Conservation (phyloP, 2,888 invertebrate genomes). For the Trachelus stipa region DNA sequence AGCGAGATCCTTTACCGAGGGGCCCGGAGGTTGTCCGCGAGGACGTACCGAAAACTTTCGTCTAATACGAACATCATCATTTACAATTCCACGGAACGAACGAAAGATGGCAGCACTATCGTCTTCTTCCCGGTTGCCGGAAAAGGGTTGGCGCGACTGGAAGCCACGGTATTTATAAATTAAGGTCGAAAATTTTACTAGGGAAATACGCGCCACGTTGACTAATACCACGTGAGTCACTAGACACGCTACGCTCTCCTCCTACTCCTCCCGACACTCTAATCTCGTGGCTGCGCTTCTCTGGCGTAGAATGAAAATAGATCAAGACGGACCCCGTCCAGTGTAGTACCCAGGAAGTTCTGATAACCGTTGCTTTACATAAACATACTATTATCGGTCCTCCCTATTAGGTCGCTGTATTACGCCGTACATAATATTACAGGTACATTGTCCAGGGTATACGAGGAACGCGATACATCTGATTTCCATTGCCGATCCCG, state of each 20-base stretch:
- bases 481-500: not conserved
- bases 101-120: not conserved
- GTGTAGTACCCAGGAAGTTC: not conserved
- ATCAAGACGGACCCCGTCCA: not conserved
- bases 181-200: not conserved
- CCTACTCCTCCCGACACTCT: not conserved
- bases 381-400: not conserved
- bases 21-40: not conserved
- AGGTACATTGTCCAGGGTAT: not conserved
- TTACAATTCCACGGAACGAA: not conserved
- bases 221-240: not conserved
- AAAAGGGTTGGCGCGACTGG: not conserved
- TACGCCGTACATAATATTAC: not conserved
- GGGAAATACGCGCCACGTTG: not conserved
- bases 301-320: not conserved
- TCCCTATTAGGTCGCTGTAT: not conserved
- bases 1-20: no score
- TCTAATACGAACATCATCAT: not conserved
- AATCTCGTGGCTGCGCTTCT: not conserved
- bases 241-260: not conserved
- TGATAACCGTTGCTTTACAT: not conserved
- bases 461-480: not conserved
- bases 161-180: not conserved
- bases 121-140: not conserved
- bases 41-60: not conserved